A percentile compares a stretch with the other conserved stretches of the same genome.
These are phyloP conservation scores for Leptocoma aspasia DNA, from an alignment of 2,113 vertebrate genomes.

Conservation along the genomic window DNA sequence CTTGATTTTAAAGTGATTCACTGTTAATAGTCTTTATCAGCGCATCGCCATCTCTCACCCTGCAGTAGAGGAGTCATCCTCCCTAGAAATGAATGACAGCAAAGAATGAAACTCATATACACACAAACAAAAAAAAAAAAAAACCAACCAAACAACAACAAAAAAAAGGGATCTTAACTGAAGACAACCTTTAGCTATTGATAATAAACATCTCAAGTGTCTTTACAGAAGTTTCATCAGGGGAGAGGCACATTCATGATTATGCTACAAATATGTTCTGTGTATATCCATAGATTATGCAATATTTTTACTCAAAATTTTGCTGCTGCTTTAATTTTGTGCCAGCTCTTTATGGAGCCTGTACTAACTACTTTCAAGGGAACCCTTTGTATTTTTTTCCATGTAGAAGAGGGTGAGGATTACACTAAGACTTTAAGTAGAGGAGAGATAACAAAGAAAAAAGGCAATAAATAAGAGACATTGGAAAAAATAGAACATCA, in stretches of 20 bases:
- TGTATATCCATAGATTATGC: not conserved
- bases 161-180: not conserved
- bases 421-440: constrained; percentile 45
- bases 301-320: constrained; percentile 16
- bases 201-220: not conserved
- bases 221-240: not conserved
- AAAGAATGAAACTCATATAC: not conserved
- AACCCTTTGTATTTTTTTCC: constrained; percentile 20
- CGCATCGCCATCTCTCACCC: not conserved
- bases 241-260: not conserved
- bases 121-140: not conserved
- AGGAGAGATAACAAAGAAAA: constrained; percentile 3
- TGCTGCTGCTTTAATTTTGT: not conserved
- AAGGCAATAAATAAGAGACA: not conserved
- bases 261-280: not conserved
- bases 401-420: not conserved
- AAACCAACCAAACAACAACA: not conserved
- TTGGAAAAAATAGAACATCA: not conserved
- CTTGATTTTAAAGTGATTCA: not conserved
- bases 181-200: not conserved
- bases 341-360: not conserved
- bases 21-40: not conserved
- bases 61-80: not conserved
- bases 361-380: not conserved
- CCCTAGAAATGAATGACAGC: not conserved